Conservation (phyloP, 1,140 invertebrate species). For the Drosophila repleta region DNA sequence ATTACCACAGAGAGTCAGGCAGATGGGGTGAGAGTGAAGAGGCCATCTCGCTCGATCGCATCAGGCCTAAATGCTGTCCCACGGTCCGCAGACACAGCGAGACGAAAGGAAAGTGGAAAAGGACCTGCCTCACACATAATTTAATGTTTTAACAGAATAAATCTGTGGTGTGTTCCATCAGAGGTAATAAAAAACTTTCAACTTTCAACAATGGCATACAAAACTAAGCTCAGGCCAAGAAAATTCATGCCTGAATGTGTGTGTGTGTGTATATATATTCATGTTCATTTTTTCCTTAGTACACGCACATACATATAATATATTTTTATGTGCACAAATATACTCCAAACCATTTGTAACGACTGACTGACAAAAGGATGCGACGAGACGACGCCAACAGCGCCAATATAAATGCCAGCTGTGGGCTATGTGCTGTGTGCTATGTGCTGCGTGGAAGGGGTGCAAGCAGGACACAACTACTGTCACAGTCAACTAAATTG, state of each 20-base stretch:
- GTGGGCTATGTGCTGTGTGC: neutral
- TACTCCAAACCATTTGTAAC: conserved; percentile 22
- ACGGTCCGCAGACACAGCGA: no score
- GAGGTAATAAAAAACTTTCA: no score
- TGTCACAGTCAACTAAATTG: neutral
- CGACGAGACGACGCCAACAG: conserved; percentile 48
- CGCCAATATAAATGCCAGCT: conserved; percentile 31
- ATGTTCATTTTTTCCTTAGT: neutral
- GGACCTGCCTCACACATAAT: no score
- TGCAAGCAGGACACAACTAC: conserved; percentile 28
- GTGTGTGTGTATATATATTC: neutral
- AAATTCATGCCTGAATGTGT: neutral
- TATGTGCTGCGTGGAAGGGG: neutral
- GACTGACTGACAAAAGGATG: conserved; percentile 45
- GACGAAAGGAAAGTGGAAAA: no score
- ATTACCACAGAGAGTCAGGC: no score
- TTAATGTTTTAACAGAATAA: no score
- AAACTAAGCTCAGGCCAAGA: neutral
- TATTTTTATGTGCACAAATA: neutral
- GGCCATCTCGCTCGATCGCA: no score
- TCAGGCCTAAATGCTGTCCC: no score
- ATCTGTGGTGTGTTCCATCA: no score
- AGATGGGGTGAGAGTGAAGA: no score
- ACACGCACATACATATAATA: neutral
- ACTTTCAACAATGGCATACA: neutral